These are phyloP conservation scores for Sapayoa aenigma DNA, from an alignment of 2,113 vertebrate genomes.

Conservation along the genomic window DNA sequence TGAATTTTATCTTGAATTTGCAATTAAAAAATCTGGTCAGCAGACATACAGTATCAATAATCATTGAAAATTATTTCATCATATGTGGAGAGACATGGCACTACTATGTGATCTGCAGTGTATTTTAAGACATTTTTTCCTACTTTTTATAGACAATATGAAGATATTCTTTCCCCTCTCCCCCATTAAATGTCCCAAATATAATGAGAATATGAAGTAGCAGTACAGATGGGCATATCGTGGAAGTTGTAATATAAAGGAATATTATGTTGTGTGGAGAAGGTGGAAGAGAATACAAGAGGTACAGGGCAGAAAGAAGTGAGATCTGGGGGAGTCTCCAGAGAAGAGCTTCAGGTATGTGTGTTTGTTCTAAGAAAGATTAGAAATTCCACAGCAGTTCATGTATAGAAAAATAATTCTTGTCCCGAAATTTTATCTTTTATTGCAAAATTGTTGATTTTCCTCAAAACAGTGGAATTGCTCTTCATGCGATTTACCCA, in stretches of 20 bases:
- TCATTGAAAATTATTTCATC: neutral
- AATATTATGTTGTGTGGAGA: neutral
- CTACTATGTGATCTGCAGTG: neutral
- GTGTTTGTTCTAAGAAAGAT: neutral
- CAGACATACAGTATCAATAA: neutral
- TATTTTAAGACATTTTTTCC: neutral
- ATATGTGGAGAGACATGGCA: neutral
- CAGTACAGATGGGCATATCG: accelerated
- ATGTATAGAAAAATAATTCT: neutral
- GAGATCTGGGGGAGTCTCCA: neutral
- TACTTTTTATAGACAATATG: neutral
- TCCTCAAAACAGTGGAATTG: neutral
- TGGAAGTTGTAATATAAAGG: neutral
- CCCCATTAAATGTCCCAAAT: neutral
- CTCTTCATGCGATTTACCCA: accelerated
- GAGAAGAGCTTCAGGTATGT: neutral
- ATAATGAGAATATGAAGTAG: neutral
- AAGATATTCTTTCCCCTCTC: neutral
- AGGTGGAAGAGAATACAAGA: neutral
- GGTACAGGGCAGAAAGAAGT: neutral
- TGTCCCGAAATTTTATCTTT: neutral
- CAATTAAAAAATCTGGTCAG: neutral
- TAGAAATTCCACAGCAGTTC: neutral
- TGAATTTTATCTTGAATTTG: neutral
- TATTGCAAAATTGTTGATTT: neutral